Evolutionary conservation across 2,888 invertebrate genomes (phyloP).

Genomic region (Macrophya annulata): DNA sequence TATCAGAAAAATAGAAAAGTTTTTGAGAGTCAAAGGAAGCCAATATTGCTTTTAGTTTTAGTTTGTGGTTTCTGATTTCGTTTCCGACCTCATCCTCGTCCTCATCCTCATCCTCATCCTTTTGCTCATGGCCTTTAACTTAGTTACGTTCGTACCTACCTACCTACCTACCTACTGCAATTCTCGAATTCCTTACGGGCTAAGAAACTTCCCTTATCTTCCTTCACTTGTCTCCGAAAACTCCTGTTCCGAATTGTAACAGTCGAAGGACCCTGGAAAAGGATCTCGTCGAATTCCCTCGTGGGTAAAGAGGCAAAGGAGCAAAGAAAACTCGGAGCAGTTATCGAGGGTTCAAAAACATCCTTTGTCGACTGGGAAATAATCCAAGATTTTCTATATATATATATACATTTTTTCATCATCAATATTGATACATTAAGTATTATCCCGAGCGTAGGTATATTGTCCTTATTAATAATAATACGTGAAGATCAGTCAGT

Average conservation of each 20-base stretch:
- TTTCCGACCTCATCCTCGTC: constrained; percentile 2
- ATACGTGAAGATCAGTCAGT: too few species aligned
- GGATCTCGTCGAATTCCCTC: constrained; percentile 22
- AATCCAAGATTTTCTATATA: background rate
- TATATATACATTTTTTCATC: background rate
- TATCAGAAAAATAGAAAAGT: constrained; percentile 18
- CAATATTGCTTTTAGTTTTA: constrained; percentile 51
- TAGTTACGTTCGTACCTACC: background rate
- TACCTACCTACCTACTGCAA: constrained; percentile 41
- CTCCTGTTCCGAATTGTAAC: constrained; percentile 13
- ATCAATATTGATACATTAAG: background rate
- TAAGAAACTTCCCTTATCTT: constrained; percentile 49
- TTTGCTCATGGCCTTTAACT: constrained; percentile 35
- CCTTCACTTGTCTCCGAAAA: constrained; percentile 27
- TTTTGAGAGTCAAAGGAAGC: constrained; percentile 1
- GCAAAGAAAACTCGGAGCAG: background rate
- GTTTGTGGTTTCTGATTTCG: constrained; percentile 49
- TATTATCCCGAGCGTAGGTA: background rate
- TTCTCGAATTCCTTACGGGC: constrained; percentile 37
- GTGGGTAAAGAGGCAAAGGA: background rate
- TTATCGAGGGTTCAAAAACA: constrained; percentile 15
- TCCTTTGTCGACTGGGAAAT: background rate
- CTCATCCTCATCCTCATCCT: background rate
- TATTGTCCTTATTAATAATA: too few species aligned
- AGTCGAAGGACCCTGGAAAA: constrained; percentile 16